phyloP scores from a whole-genome alignment of 2,113 vertebrate species.

The Hymenochirus boettgeri region DNA sequence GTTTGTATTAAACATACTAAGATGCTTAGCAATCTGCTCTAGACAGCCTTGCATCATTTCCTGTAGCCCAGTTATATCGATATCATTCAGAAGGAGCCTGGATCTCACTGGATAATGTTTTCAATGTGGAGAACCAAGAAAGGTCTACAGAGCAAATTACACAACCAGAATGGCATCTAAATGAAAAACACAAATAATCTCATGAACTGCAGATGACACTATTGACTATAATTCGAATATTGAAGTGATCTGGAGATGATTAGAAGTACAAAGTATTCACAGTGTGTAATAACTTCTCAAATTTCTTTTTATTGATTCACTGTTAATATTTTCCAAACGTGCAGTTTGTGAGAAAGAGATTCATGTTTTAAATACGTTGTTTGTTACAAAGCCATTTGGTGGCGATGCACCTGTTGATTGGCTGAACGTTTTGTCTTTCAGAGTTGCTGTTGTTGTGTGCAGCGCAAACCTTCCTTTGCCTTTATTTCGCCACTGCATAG shows the following conservation, averaged over 20 bases:
- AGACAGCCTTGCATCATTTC: neutral
- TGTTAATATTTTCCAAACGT: too few species aligned
- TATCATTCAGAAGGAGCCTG: neutral
- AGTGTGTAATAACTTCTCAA: neutral
- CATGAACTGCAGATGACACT: neutral
- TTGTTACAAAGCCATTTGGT: too few species aligned
- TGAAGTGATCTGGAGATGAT: neutral
- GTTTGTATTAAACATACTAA: neutral
- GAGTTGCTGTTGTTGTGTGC: conserved; percentile 78
- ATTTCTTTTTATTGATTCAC: neutral
- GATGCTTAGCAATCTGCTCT: neutral
- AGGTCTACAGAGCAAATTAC: neutral
- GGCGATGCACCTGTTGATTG: too few species aligned
- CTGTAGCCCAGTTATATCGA: neutral
- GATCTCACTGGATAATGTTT: neutral
- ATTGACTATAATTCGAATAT: too few species aligned
- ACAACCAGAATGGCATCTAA: neutral
- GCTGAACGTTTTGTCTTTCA: conserved; percentile 50
- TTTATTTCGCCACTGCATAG: conserved; percentile 17
- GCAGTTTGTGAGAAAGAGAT: too few species aligned
- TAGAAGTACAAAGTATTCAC: neutral
- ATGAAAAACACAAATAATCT: neutral
- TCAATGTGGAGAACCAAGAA: neutral
- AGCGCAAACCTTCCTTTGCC: conserved; percentile 78
- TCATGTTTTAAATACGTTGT: too few species aligned